A percentile compares a stretch with the other conserved stretches of the same genome.
These are phyloP conservation scores for Zosterops borbonicus DNA, from an alignment of 2,113 vertebrate genomes.

Conservation along the genomic window DNA sequence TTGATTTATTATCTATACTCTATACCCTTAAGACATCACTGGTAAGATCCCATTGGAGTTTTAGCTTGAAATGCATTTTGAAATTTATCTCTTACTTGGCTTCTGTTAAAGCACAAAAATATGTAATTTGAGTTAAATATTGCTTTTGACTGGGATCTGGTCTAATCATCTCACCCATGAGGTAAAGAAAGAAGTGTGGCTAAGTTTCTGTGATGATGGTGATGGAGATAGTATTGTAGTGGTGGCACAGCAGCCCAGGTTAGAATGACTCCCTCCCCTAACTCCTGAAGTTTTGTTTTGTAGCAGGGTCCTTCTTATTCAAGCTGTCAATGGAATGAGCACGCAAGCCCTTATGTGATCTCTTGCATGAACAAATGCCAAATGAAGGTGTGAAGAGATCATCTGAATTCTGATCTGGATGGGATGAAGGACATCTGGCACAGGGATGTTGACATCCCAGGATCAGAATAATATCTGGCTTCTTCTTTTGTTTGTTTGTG, in stretches of 20 bases:
- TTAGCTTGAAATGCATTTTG: not conserved
- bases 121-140: not conserved
- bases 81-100: not conserved
- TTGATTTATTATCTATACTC: not conserved
- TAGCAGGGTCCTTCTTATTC: not conserved
- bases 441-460: not conserved
- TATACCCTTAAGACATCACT: not conserved
- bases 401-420: not conserved
- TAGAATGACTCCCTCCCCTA: not conserved
- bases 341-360: rapidly evolving
- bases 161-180: rapidly evolving
- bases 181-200: not conserved
- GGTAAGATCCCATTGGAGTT: not conserved
- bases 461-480: not conserved
- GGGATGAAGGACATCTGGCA: not conserved
- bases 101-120: not conserved
- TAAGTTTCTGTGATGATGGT: not conserved
- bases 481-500: not conserved
- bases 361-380: not conserved
- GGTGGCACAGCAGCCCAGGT: not conserved
- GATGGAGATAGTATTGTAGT: not conserved
- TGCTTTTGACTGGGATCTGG: not conserved
- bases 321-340: not conserved
- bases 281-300: not conserved
- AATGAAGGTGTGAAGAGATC: not conserved